Base-by-base conservation (phyloP, 2,797 vertebrate genomes). In the Urosaurus nigricauda region DNA sequence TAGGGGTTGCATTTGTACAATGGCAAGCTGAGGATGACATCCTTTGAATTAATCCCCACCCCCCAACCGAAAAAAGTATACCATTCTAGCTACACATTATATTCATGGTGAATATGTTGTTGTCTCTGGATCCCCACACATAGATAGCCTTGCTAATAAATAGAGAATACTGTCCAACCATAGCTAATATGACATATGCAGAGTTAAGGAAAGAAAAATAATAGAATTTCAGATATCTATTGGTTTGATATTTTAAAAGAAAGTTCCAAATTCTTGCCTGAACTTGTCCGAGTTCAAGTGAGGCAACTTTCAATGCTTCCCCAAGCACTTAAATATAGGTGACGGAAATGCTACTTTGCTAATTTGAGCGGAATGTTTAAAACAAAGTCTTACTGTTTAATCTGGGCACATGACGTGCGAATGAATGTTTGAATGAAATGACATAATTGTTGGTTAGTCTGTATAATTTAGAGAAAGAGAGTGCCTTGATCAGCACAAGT, bases 371-470 rank as follows among this genome's bases (percentile, higher is more conserved):
- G 96, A 96, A 94, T 89, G 95, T 95, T 95, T 96, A 92, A 96
- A 96, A 97, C 97, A 97, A 97, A 97, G 96, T 96, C 96, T 96
- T 96, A 96, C 95, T 97, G 95, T 97, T 97, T 96, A 95, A 96
- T 96, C 96, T 93, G 96, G 94, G 96, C 96, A 96, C 97, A 96
- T 95, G 95, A 97, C 24, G 96, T 95, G 95, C 96, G 93, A 97
- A 95, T 95, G 96, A 96, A 94, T 96, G 95, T 96, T 96, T 96
- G 95, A 95, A 93, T 96, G 96, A 96, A 97, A 96, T 97, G 97
- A 97, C 96, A 96, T 96, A 96, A 96, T 95, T 95, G 95, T 95
- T 95, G 94, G 94, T 95, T 95, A 96, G 96, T 96, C 96, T 96
- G 96, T 96, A 94, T 97, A 96, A 96, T 97, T 96, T 97, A 92